Evolutionary conservation across 2,888 invertebrate species (phyloP).

Genomic region (Nomada goodeniana): DNA sequence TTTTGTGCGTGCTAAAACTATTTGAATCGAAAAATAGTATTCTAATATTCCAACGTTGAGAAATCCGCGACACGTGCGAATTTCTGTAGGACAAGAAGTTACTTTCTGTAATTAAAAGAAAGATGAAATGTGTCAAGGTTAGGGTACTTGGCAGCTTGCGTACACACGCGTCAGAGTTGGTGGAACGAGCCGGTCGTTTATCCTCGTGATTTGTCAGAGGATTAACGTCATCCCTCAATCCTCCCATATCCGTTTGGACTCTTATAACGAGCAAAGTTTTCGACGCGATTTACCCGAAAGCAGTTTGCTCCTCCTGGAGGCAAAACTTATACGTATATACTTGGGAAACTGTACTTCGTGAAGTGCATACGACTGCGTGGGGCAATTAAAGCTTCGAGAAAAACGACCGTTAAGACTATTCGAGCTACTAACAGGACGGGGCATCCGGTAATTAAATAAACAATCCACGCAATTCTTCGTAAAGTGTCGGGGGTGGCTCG

Average conservation of each 20-base stretch:
- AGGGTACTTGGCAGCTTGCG: not conserved
- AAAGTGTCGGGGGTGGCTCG: not conserved
- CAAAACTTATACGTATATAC: slow-evolving; percentile 23
- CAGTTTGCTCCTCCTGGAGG: slow-evolving; percentile 22
- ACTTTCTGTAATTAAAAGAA: not conserved
- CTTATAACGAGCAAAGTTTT: slow-evolving; percentile 58
- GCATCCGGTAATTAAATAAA: not conserved
- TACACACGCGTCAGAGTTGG: not conserved
- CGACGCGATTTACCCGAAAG: slow-evolving; percentile 25
- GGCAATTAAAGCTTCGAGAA: slow-evolving; percentile 38
- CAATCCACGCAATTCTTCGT: not conserved
- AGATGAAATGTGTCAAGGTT: not conserved
- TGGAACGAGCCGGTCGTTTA: slow-evolving; percentile 63
- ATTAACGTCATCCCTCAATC: slow-evolving; percentile 56
- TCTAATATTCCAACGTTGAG: no score
- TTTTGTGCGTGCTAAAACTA: not conserved
- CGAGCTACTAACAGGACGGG: not conserved
- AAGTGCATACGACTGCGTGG: not conserved
- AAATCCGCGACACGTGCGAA: no score
- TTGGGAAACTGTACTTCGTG: slow-evolving; percentile 1
- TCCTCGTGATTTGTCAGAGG: slow-evolving; percentile 53
- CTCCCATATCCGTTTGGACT: slow-evolving; percentile 31
- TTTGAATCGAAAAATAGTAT: no score
- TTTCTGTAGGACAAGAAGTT: no score
- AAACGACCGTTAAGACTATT: slow-evolving; percentile 8